These are phyloP conservation scores for Ptychochromis oligacanthus DNA, from an alignment of 2,113 vertebrate genomes.

Conservation along the genomic window DNA sequence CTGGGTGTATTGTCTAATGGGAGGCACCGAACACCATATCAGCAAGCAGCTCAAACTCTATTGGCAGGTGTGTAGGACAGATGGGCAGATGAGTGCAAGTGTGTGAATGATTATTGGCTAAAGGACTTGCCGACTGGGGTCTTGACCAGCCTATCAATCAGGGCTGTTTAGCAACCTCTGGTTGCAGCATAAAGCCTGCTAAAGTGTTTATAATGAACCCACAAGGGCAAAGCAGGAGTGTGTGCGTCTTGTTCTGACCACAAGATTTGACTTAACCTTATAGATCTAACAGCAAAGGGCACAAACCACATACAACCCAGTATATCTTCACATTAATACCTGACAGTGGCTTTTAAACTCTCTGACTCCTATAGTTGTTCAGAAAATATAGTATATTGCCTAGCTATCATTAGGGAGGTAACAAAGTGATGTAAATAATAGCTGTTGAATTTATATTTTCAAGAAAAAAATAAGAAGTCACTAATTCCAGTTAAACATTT, in stretches of 20 bases:
- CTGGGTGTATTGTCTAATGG: conserved; percentile 83
- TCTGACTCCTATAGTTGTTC: background rate
- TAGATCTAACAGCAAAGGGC: conserved; percentile 6
- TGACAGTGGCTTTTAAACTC: background rate
- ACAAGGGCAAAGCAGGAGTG: conserved; percentile 37
- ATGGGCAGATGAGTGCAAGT: conserved; percentile 42
- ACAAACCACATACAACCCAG: background rate
- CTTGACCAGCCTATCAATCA: conserved; percentile 84
- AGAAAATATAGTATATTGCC: background rate
- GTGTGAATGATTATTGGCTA: conserved; percentile 84
- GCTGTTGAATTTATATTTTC: no score
- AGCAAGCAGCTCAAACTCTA: conserved; percentile 87
- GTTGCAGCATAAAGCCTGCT: conserved; percentile 33
- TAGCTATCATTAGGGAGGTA: background rate
- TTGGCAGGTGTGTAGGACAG: conserved; percentile 67
- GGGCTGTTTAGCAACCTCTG: conserved; percentile 43
- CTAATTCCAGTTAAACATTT: no score
- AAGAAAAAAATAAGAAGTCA: no score
- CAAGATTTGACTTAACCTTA: conserved; percentile 11
- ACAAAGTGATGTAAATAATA: no score
- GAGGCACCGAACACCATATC: conserved; percentile 73
- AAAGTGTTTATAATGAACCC: conserved; percentile 79
- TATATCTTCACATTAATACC: background rate
- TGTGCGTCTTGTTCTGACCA: conserved; percentile 55
- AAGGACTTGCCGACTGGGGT: conserved; percentile 83